Conservation (phyloP, 2,113 vertebrate species). For the Vidua chalybeata region DNA sequence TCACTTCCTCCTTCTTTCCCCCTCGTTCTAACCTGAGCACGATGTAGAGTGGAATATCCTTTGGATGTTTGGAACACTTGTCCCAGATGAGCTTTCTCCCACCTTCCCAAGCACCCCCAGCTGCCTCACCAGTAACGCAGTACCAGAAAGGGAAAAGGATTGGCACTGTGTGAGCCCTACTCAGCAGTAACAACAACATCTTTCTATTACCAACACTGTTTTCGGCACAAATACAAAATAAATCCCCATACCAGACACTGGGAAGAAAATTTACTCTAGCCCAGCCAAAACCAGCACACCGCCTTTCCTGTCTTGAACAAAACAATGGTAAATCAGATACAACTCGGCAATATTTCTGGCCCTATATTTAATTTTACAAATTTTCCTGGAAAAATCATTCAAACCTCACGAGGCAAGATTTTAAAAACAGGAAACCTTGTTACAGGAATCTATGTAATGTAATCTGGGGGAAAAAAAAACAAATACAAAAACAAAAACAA, state of each 20-base stretch:
- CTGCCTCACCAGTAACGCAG: background rate
- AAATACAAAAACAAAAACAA: background rate
- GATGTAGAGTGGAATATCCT: no score
- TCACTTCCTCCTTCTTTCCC: background rate
- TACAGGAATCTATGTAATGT: background rate
- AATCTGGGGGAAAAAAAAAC: background rate
- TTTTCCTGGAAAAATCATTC: background rate
- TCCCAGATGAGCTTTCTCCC: background rate
- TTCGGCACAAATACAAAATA: background rate
- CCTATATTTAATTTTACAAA: background rate
- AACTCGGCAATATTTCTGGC: background rate
- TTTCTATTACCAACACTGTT: no score
- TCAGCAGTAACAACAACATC: background rate
- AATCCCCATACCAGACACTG: background rate
- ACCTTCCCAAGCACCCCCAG: background rate
- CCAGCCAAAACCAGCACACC: background rate
- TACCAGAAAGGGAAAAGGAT: background rate
- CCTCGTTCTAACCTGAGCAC: no score
- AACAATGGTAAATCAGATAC: background rate
- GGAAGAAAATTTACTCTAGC: background rate
- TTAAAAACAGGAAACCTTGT: background rate
- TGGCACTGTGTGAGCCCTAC: background rate
- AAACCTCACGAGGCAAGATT: background rate
- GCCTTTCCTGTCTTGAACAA: background rate
- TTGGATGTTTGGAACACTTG: background rate